A percentile compares a stretch with the other conserved stretches of the same genome.
phyloP scores from a whole-genome alignment of 2,113 vertebrate genomes.

The Mormyrus lacerda region DNA sequence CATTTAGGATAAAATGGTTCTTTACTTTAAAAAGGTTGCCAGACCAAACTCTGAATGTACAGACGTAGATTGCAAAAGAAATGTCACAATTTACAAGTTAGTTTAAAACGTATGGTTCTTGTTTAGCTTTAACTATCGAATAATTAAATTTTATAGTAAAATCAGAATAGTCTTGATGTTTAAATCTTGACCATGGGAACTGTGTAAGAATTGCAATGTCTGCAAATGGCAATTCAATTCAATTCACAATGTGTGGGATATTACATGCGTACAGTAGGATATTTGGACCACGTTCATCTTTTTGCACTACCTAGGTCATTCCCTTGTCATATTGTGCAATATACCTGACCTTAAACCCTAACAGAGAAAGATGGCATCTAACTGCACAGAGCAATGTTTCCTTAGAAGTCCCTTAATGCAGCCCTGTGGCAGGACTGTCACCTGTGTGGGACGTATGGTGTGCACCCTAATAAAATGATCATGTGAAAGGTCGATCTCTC shows the following conservation, averaged over 20 bases:
- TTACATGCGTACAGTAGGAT: neutral
- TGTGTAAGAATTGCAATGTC: neutral
- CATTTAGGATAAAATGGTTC: too few species aligned
- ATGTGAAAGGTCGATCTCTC: neutral
- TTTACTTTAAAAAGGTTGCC: too few species aligned
- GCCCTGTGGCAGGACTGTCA: neutral
- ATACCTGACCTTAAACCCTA: neutral
- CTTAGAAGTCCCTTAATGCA: neutral
- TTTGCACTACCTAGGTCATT: neutral
- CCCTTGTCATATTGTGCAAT: neutral
- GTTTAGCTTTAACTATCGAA: neutral
- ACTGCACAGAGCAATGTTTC: neutral
- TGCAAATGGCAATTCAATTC: neutral
- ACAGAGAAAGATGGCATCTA: neutral
- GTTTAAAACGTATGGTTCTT: neutral
- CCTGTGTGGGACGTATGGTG: neutral
- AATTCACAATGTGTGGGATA: neutral
- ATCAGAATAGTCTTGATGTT: neutral
- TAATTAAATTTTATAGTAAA: neutral
- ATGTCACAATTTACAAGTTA: neutral
- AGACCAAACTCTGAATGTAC: neutral
- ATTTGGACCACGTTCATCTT: neutral
- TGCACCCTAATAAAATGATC: neutral
- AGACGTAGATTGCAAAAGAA: neutral
- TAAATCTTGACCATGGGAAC: neutral